A percentile compares a stretch with the other conserved stretches of the same genome.
Conservation (phyloP, 2,113 vertebrate species). For the Myiozetetes cayanensis region DNA sequence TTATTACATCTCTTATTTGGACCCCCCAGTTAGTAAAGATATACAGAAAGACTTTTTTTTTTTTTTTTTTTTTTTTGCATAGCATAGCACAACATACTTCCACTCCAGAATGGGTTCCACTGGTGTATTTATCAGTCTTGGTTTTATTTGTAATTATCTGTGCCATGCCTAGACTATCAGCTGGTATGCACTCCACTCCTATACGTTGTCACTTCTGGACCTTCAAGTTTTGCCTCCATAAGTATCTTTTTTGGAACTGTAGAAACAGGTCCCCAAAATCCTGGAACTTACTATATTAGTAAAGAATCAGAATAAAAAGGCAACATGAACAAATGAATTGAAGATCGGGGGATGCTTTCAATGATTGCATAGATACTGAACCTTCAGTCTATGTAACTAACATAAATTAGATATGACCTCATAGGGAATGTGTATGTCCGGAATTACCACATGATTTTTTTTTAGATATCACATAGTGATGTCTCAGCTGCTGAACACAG, state of each 20-base stretch:
- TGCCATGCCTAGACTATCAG: not conserved
- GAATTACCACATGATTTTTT: not conserved
- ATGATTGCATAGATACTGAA: not conserved
- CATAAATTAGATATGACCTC: not conserved
- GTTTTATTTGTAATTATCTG: not conserved
- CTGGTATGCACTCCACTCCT: not conserved
- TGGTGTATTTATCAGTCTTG: not conserved
- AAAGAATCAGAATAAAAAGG: not conserved
- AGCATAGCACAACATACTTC: not conserved
- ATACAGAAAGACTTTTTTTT: not conserved
- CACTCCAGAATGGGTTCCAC: not conserved
- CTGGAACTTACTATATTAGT: not conserved
- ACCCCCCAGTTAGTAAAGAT: not conserved
- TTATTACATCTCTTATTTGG: not conserved
- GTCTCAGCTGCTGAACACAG: not conserved
- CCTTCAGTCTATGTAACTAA: not conserved
- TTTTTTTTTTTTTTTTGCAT: not conserved
- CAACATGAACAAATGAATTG: not conserved
- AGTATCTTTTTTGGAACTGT: not conserved
- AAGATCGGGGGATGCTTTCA: not conserved
- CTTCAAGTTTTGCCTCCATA: not conserved
- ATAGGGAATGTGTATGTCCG: not conserved
- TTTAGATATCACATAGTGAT: not conserved
- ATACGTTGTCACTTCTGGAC: not conserved
- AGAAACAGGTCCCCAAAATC: not conserved